A percentile compares a stretch with the other conserved stretches of the same genome.
These are phyloP conservation scores for Eulemur mongoz DNA, from an alignment of 2,797 vertebrate genomes.

Conservation along the genomic window DNA sequence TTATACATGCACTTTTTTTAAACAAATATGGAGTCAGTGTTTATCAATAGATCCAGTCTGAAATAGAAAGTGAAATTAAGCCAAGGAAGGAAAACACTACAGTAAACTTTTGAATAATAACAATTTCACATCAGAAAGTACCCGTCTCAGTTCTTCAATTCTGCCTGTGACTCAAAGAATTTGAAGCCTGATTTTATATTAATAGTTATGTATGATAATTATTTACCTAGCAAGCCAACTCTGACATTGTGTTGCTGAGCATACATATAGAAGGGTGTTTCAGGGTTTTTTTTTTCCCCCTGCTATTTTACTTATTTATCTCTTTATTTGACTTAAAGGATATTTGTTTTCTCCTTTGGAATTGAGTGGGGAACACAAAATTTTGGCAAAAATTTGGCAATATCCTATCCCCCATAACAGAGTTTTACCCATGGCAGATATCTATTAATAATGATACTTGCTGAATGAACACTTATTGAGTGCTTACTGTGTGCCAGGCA, in stretches of 20 bases:
- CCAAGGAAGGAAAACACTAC: background rate
- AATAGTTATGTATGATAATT: background rate
- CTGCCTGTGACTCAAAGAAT: background rate
- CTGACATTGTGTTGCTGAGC: background rate
- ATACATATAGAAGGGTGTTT: background rate
- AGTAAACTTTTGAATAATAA: background rate
- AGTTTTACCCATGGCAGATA: background rate
- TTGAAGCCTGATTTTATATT: background rate
- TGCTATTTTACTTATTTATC: background rate
- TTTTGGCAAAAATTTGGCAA: background rate
- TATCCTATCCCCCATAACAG: background rate
- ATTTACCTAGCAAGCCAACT: background rate
- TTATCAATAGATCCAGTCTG: background rate
- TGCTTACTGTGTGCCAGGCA: background rate
- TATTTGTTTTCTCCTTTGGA: background rate
- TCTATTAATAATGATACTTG: background rate
- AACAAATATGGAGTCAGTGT: background rate
- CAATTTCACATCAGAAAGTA: background rate
- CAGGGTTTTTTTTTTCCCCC: background rate
- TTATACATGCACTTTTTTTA: background rate
- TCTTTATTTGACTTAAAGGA: slow-evolving; percentile 5
- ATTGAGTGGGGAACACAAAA: background rate
- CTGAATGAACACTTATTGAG: background rate
- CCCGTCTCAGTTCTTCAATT: background rate
- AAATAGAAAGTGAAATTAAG: slow-evolving; percentile 48